phyloP scores from a whole-genome alignment of 2,797 vertebrate genomes.

The Mormyrus proboscirostris region DNA sequence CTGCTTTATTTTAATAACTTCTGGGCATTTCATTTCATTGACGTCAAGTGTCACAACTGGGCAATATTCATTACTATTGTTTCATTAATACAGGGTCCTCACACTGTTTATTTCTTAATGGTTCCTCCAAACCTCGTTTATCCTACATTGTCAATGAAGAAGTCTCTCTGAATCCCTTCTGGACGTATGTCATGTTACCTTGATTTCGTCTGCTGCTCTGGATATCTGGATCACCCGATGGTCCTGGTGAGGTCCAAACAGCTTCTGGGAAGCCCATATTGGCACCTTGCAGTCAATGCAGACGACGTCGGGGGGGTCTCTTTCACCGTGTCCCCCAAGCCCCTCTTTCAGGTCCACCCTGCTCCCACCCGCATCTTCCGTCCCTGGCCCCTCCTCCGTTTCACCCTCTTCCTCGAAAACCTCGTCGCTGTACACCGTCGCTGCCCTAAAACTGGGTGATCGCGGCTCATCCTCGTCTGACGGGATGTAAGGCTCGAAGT shows the following conservation, averaged over 20 bases:
- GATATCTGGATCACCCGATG: conserved; percentile 55
- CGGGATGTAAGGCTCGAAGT: conserved; percentile 45
- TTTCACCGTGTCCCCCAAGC: conserved; percentile 44
- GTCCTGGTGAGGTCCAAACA: conserved; percentile 47
- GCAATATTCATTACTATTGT: neutral
- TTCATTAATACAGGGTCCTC: neutral
- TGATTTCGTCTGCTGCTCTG: conserved; percentile 52
- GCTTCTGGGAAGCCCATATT: conserved; percentile 45
- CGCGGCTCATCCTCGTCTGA: conserved; percentile 39
- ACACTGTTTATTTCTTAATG: neutral
- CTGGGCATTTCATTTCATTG: neutral
- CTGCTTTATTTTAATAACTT: neutral
- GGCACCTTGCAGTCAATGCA: conserved; percentile 63
- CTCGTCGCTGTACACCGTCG: conserved; percentile 28
- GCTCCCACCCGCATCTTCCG: neutral
- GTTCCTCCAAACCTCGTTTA: neutral
- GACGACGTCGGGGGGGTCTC: conserved; percentile 49
- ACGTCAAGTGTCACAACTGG: neutral
- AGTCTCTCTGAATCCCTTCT: neutral
- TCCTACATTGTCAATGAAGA: neutral
- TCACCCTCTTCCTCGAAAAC: conserved; percentile 43
- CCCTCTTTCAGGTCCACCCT: conserved; percentile 36
- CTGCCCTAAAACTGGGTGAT: neutral
- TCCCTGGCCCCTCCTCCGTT: neutral
- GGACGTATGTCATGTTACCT: conserved; percentile 45